Evolutionary conservation across 2,113 vertebrate genomes (phyloP).

Genomic region (Neoarius graeffei): DNA sequence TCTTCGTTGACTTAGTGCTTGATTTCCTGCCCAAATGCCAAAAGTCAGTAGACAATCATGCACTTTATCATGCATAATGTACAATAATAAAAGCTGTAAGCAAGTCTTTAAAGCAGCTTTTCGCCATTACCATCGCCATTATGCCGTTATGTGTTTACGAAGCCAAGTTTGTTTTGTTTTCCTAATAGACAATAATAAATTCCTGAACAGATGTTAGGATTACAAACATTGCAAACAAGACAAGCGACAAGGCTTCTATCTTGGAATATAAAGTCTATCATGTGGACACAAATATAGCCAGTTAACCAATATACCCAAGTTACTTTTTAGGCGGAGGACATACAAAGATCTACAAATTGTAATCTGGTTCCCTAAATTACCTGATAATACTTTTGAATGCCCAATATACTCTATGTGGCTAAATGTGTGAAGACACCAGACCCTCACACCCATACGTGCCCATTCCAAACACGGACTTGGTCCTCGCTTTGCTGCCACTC

Average conservation of each 20-base stretch:
- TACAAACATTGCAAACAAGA: background rate
- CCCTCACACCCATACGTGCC: background rate
- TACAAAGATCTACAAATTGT: background rate
- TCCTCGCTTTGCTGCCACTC: background rate
- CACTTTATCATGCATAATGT: background rate
- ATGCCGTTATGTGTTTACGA: background rate
- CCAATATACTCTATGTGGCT: background rate
- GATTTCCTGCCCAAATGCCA: conserved; percentile 61
- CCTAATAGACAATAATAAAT: background rate
- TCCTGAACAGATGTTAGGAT: background rate
- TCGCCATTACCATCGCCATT: too few relatives aligned
- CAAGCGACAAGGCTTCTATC: too few relatives aligned
- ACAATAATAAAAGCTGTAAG: background rate
- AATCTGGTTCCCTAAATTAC: background rate
- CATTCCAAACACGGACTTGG: background rate
- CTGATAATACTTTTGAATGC: background rate
- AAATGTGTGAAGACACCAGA: background rate
- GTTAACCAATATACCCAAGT: background rate
- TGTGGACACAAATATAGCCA: background rate
- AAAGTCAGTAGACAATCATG: background rate
- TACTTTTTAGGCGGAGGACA: background rate
- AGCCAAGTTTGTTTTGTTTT: background rate
- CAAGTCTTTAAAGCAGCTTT: background rate
- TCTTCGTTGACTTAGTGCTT: conserved; percentile 60
- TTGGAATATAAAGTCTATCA: background rate